These are phyloP conservation scores for Bathynomus jamesi DNA, from an alignment of 1,140 invertebrate species.

Conservation along the genomic window DNA sequence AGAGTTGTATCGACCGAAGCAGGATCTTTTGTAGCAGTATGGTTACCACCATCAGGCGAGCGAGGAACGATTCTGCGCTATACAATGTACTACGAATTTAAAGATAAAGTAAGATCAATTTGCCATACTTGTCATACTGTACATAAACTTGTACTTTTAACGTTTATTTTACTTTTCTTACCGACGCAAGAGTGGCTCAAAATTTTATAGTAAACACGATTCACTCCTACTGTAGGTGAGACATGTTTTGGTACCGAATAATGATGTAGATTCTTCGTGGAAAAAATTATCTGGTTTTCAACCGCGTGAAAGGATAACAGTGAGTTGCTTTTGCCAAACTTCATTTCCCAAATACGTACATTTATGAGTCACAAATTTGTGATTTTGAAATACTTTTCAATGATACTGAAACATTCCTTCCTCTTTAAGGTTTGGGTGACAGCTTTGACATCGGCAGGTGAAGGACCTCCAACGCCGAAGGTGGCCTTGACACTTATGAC, in stretches of 20 bases:
- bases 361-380: too few relatives aligned
- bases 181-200: too few relatives aligned
- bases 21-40: slow-evolving; percentile 22
- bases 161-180: too few relatives aligned
- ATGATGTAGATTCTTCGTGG: neutral
- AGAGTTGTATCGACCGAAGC: slow-evolving; percentile 9
- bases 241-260: neutral
- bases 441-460: slow-evolving; percentile 9
- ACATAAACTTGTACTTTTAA: too few relatives aligned
- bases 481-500: neutral
- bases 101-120: slow-evolving; percentile 18
- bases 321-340: too few relatives aligned
- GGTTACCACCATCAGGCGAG: slow-evolving; percentile 18
- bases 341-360: too few relatives aligned
- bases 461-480: neutral
- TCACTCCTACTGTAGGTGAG: too few relatives aligned
- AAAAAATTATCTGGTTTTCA: neutral
- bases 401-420: too few relatives aligned
- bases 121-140: too few relatives aligned
- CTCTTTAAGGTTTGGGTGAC: neutral
- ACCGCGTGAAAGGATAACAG: neutral
- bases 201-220: too few relatives aligned
- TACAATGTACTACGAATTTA: slow-evolving; percentile 26
- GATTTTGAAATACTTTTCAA: too few relatives aligned
- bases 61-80: slow-evolving; percentile 26